Evolutionary conservation across 2,797 vertebrate genomes (phyloP), one percentile per base, ranked within the genome.

Genomic region (Orientallactaga sibirica): DNA sequence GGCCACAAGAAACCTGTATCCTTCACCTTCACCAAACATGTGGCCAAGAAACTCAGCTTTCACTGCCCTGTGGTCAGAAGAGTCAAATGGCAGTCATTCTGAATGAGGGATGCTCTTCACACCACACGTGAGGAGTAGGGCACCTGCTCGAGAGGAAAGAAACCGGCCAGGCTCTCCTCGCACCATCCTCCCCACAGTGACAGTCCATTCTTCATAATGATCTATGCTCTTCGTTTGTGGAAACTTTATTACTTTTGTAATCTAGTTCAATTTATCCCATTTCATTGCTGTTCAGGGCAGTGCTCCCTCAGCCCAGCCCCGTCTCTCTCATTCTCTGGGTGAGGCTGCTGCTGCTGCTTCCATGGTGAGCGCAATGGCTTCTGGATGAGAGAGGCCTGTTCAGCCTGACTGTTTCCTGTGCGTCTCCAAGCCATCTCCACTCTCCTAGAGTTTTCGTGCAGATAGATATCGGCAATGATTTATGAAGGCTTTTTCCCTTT

Each of bases 381-480:
- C 25, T 94, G 96, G 96, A 97, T 97, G 97, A 97, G 96, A 97
- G 88, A 25, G 92, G 73, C 91, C 89, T 83, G 80, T 90, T 95
- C 95, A 95, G 58, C 94, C 93, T 88, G 96, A 97, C 95, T 94
- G 68, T 96, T 95, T 96, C 88, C 9, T 87, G 88, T 89, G 67
- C 88, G 94, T 95, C 91, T 95, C 88, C 16, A 8, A 76, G 77
- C 48, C 81, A 88, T 92, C 91, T 94, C 78, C 91, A 4, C 94
- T 94, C 12, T 0, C 91, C 81, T 78, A 80, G 67, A 25, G 82
- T 96, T 95, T 97, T 96, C 71, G 83, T 92, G 84, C 95, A 93
- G 94, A 97, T 97, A 96, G 97, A 92, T 77, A 52, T 1, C 93
- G 95, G 90, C 92, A 94, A 76, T 97, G 96, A 98, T 97, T 98